Conservation (phyloP, 2,888 invertebrate species). For the Aquatica leii region DNA sequence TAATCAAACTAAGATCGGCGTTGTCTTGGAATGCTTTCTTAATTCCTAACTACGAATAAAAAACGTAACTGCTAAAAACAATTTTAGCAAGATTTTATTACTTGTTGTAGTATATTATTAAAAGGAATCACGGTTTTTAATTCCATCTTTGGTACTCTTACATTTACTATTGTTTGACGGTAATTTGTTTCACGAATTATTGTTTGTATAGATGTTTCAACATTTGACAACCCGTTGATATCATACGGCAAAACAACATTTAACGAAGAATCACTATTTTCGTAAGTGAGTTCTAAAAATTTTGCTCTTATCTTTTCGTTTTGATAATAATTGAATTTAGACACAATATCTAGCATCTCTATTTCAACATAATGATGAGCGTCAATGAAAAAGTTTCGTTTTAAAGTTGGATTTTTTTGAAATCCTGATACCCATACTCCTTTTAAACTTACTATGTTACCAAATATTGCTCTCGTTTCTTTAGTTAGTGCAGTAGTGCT, state of each 20-base stretch:
- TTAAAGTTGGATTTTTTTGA: slow-evolving; percentile 39
- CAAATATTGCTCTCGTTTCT: slow-evolving; percentile 49
- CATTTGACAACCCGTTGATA: slow-evolving; percentile 26
- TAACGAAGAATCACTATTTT: slow-evolving; percentile 37
- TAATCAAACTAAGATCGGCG: no score
- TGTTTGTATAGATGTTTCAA: slow-evolving; percentile 32
- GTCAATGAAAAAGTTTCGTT: slow-evolving; percentile 45
- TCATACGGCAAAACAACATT: slow-evolving; percentile 40
- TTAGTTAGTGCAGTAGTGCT: slow-evolving; percentile 39
- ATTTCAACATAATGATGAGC: slow-evolving; percentile 43
- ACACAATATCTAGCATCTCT: slow-evolving; percentile 49
- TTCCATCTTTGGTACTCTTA: slow-evolving; percentile 40
- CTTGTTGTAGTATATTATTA: slow-evolving; percentile 67
- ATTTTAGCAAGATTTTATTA: slow-evolving; percentile 48
- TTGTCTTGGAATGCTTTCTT: no score
- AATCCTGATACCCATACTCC: slow-evolving; percentile 47
- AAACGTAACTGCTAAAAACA: not conserved
- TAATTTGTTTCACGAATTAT: slow-evolving; percentile 25
- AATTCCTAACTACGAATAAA: no score
- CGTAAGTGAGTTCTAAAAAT: slow-evolving; percentile 50
- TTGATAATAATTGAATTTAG: slow-evolving; percentile 49
- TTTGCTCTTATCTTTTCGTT: slow-evolving; percentile 47
- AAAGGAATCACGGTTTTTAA: slow-evolving; percentile 59
- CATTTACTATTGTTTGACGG: slow-evolving; percentile 26
- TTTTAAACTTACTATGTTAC: slow-evolving; percentile 55